These are phyloP conservation scores for Prunella fulvescens DNA, from an alignment of 2,113 vertebrate genomes.

Conservation along the genomic window DNA sequence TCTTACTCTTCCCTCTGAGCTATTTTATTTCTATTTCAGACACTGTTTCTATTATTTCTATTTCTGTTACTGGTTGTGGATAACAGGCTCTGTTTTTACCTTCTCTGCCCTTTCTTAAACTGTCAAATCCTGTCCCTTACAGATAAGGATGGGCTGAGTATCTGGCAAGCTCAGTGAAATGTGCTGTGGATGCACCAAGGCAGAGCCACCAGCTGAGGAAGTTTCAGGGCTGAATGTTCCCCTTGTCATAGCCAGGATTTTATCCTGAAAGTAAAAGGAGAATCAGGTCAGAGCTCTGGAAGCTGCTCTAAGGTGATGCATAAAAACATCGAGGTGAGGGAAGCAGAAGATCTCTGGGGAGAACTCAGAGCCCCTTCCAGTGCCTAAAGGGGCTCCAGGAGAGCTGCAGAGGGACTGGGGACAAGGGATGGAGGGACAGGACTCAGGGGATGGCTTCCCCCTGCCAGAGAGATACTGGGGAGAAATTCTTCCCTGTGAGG, in stretches of 20 bases:
- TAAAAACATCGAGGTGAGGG: rapidly evolving
- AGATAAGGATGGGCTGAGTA: neutral
- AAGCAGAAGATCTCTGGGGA: neutral
- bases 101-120: neutral
- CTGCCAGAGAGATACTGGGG: neutral
- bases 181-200: neutral
- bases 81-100: neutral
- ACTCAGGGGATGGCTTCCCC: neutral
- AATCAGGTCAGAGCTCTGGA: neutral
- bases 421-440: neutral
- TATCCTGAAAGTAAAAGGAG: neutral
- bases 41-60: neutral
- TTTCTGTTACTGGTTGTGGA: neutral
- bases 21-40: neutral
- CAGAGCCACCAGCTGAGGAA: neutral
- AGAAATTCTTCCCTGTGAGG: neutral
- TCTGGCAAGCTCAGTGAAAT: neutral
- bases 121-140: neutral
- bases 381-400: neutral
- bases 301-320: rapidly evolving
- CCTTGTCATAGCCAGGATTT: neutral
- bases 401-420: neutral
- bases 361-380: neutral
- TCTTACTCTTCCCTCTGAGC: neutral
- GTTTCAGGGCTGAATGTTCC: neutral